These are phyloP conservation scores for Epirrhoe tristata DNA, from an alignment of 2,888 invertebrate species.

Conservation along the genomic window DNA sequence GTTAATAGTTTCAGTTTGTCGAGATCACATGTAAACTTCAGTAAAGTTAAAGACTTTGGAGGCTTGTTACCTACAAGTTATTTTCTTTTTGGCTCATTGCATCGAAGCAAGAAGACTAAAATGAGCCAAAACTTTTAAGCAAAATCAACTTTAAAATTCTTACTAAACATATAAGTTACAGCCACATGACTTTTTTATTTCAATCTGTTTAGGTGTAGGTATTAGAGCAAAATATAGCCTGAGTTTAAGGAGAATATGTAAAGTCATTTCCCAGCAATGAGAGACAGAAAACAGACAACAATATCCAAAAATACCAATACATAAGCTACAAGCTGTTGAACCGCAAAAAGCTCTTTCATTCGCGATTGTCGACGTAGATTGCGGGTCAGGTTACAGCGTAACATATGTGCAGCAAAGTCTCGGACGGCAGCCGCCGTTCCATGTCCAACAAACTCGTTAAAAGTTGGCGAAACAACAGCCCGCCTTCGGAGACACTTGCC, in stretches of 20 bases:
- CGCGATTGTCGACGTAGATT: constrained; percentile 30
- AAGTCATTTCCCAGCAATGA: not conserved
- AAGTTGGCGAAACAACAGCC: constrained; percentile 81
- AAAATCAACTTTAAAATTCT: too few species aligned
- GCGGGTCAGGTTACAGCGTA: constrained; percentile 43
- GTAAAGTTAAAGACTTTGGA: too few species aligned
- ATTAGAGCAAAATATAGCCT: too few species aligned
- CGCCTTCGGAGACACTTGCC: constrained; percentile 78
- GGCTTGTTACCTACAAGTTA: too few species aligned
- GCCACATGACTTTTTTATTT: too few species aligned
- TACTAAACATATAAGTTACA: too few species aligned
- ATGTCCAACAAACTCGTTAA: constrained; percentile 85
- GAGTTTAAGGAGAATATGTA: not conserved
- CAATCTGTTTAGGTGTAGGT: too few species aligned
- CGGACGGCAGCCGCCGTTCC: constrained; percentile 51
- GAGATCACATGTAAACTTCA: too few species aligned
- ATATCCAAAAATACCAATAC: not conserved
- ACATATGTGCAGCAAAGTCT: constrained; percentile 63
- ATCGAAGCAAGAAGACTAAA: too few species aligned
- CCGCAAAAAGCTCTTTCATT: constrained; percentile 26
- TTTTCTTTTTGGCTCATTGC: too few species aligned
- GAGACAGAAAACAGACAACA: not conserved
- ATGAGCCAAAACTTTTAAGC: too few species aligned
- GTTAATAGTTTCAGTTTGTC: too few species aligned
- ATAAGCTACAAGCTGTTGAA: constrained; percentile 19